Evolutionary conservation across 2,113 vertebrate genomes (phyloP).

Genomic region (Dromiciops gliroides): DNA sequence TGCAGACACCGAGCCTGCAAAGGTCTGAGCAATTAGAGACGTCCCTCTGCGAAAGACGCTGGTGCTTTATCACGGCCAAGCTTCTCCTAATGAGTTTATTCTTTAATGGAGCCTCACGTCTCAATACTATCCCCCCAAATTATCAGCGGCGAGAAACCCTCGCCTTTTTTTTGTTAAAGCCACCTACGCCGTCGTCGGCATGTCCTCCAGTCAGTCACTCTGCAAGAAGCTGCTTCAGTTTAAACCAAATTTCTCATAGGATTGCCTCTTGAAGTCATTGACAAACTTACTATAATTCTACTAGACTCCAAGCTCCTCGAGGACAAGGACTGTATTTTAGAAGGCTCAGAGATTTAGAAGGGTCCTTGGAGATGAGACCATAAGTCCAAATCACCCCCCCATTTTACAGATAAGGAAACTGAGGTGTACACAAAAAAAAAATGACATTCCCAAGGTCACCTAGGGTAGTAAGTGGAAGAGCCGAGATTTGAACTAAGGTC

Average conservation of each 20-base stretch:
- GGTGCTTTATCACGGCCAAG: constrained; percentile 61
- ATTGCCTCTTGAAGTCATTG: not conserved
- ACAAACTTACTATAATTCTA: not conserved
- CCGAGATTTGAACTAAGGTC: not conserved
- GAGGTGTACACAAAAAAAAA: not conserved
- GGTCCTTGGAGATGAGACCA: not conserved
- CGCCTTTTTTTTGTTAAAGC: constrained; percentile 51
- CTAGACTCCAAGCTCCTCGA: not conserved
- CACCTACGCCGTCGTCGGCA: not conserved
- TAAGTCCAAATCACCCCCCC: not conserved
- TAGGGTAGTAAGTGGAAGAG: not conserved
- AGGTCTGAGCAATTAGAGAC: constrained; percentile 82
- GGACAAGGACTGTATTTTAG: not conserved
- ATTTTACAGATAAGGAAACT: not conserved
- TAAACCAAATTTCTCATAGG: not conserved
- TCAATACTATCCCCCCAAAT: constrained; percentile 51
- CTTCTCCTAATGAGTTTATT: constrained; percentile 77
- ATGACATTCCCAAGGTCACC: not conserved
- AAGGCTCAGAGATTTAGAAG: not conserved
- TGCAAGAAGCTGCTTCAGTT: not conserved
- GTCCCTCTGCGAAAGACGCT: constrained; percentile 74
- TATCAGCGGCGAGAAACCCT: not conserved
- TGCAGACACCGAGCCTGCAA: constrained; percentile 79
- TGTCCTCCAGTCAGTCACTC: not conserved
- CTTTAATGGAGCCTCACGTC: constrained; percentile 57